Base-by-base conservation (phyloP, 2,113 vertebrate species). In the Oryzias melastigma region DNA sequence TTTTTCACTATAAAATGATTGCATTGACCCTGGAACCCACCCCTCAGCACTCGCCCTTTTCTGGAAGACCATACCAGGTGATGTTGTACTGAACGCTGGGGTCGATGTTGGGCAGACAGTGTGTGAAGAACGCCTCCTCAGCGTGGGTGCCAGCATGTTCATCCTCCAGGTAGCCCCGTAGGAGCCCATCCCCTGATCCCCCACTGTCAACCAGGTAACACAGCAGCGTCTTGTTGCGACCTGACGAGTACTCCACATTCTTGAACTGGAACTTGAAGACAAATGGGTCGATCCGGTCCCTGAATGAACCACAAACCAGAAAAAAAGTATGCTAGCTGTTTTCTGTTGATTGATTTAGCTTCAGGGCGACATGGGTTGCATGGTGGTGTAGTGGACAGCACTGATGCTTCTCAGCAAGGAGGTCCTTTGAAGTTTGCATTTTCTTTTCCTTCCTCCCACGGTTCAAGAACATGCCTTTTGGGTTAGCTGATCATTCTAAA, bases 261-360 rank as follows among this genome's bases (percentile, higher is more conserved):
- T 95, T 94, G 87, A 95, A 98, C 88, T 98, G 97, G 89, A 98
- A 98, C 81, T 95, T 96, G 87, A 93, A 98, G 75, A 85, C 92
- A 50, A 93, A 91, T 52, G 94, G 94, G 25, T 95, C 94, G 7
- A 98, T 92, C 25, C 95, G 90, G 47, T 96, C 93, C 70, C 96
- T 98, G 57, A 1, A 43, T 56, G 51, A 29, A 62, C 49, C 58
- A 71, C 5, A 42, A 10, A 12, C 43, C 52, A 67, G 35, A 10
- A 8, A 53, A 25, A 71, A 4, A n/a, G 25, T 27, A 8, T 16
- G 1, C 1, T 1, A 15, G 24, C 7, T 59, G 46, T 7, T 47
- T 46, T 46, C n/a, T 16, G 2, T n/a, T 46, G 44, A n/a, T n/a
- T 18, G 41, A 12, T 42, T 42, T 14, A 42, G 7, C 2, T 7